Conservation (phyloP, 1,140 invertebrate genomes). For the Drosophila ambigua region DNA sequence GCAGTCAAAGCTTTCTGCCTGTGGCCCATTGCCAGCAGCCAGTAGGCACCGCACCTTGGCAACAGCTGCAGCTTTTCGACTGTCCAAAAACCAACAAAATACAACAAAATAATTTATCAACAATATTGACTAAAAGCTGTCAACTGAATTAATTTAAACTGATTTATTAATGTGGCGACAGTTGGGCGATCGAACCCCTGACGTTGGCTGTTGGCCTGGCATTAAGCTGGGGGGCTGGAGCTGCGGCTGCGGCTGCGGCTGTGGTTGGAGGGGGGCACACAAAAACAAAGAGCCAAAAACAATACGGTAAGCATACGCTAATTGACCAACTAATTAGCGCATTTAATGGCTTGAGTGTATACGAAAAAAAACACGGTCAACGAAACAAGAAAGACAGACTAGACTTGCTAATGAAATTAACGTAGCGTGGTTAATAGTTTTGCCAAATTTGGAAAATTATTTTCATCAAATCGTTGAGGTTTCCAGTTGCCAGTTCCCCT, state of each 20-base stretch:
- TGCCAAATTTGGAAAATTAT: constrained; percentile 77
- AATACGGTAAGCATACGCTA: constrained; percentile 75
- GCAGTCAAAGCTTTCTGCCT: not conserved
- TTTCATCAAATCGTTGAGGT: constrained; percentile 38
- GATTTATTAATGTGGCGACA: constrained; percentile 73
- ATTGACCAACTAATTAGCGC: constrained; percentile 75
- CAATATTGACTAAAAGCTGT: constrained; percentile 47
- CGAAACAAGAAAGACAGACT: constrained; percentile 58
- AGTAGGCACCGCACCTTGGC: constrained; percentile 9
- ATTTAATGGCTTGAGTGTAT: constrained; percentile 60
- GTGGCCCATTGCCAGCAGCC: too few relatives aligned
- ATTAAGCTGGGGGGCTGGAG: too few relatives aligned
- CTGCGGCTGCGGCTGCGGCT: too few relatives aligned
- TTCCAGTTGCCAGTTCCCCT: constrained; percentile 25
- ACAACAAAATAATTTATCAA: constrained; percentile 44
- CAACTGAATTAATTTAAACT: constrained; percentile 63
- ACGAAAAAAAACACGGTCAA: constrained; percentile 50
- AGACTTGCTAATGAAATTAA: constrained; percentile 76
- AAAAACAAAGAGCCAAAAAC: constrained; percentile 45
- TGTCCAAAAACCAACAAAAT: constrained; percentile 16
- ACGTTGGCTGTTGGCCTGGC: constrained; percentile 23
- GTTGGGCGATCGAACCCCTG: constrained; percentile 45
- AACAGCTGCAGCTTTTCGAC: constrained; percentile 37
- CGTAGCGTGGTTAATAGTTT: constrained; percentile 80
- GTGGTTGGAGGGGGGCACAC: not conserved